Percentiles rank a stretch among this genome's conserved stretches.
Conservation (phyloP, 2,113 vertebrate species). For the Malurus cyaneus region DNA sequence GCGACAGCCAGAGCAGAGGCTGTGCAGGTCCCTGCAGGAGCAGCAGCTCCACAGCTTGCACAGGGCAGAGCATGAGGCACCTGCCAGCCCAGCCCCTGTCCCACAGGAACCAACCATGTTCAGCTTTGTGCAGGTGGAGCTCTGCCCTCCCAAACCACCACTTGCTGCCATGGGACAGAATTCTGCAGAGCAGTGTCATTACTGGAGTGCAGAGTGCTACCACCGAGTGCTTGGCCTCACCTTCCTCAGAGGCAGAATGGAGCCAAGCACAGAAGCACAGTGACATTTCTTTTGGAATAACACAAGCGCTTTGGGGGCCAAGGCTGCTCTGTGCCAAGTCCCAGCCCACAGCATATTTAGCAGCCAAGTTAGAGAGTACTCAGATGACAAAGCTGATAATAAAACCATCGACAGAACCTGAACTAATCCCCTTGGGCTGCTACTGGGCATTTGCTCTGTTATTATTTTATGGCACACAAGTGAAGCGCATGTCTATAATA, state of each 20-base stretch:
- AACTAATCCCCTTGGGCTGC: conserved; percentile 44
- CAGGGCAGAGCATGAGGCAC: neutral
- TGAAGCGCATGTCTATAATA: neutral
- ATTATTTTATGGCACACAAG: neutral
- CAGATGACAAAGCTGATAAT: conserved; percentile 59
- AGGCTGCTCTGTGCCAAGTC: conserved; percentile 6
- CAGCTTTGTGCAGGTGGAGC: neutral
- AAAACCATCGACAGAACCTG: conserved; percentile 50
- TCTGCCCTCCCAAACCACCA: neutral
- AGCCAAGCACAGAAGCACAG: neutral
- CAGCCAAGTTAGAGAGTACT: conserved; percentile 60
- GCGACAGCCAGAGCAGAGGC: neutral
- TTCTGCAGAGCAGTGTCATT: accelerated
- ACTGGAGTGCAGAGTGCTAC: neutral
- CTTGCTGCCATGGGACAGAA: neutral
- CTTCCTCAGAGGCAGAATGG: neutral
- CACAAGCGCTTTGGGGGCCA: neutral
- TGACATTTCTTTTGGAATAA: neutral
- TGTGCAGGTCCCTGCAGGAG: neutral
- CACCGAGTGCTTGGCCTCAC: neutral
- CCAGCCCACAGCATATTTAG: conserved; percentile 44
- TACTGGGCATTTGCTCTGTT: conserved; percentile 9
- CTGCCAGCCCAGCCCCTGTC: neutral
- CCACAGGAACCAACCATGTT: accelerated
- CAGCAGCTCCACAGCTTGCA: neutral